Evolutionary conservation across 2,113 vertebrate genomes (phyloP), one percentile per base, ranked within the genome.

Genomic region (Ancistrus triradiatus): DNA sequence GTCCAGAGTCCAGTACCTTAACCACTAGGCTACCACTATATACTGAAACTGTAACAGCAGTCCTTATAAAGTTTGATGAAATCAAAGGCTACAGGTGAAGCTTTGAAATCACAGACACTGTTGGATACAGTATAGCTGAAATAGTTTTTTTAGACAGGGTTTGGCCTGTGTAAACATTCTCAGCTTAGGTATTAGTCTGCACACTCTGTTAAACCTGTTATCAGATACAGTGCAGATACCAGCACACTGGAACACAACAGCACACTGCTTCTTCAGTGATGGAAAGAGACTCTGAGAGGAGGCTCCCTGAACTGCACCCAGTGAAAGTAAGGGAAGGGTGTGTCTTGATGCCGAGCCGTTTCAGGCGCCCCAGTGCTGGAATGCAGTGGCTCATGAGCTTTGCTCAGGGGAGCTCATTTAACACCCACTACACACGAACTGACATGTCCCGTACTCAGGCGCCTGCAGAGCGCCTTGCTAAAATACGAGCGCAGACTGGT

Each of bases 301-400:
- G 7, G 51, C 6, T 4, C 31, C 27, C 10, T 19, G 40, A 33
- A n/a, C 19, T 56, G 49, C 28, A 69, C 43, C 46, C 70, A 69
- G 22, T 43, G 37, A 71, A 35, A 66, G 68, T 25, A 37, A 49
- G 33, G 27, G 42, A 14, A 43, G 43, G 49, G 65, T 63, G 57
- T 63, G 52, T 52, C 25, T 15, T 48, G 24, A 67, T 27, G 63
- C 66, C 69, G 43, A 62, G 71, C 59, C 68, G 61, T 51, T 68
- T 13, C 49, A 63, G 64, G 66, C 74, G 76, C 72, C 70, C 74
- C 75, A 74, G 62, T 69, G 46, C 48, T 80, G 79, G 80, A 85
- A 86, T 83, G 83, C 68, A 58, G 68, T 55, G 70, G 60, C 28
- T 59, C 78, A 60, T 74, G 44, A 72, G 38, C 53, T 59, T 37